phyloP scores from a whole-genome alignment of 1,140 invertebrate genomes.

The Ceratoteleas bidentatus region DNA sequence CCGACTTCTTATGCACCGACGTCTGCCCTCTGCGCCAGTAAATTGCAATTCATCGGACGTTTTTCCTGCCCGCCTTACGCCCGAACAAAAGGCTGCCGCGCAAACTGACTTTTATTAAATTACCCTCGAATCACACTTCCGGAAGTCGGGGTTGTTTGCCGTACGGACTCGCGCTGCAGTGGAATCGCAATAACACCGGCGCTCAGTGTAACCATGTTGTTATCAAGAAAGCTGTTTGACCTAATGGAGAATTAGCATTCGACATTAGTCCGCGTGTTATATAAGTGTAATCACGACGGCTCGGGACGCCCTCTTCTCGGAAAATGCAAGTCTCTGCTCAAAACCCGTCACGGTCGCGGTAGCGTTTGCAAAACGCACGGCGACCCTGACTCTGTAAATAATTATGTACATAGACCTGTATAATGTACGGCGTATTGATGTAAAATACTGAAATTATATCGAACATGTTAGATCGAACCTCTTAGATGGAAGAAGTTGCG shows the following conservation, averaged over 20 bases:
- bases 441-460: conserved; percentile 55
- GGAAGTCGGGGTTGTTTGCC: too few species aligned
- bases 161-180: too few species aligned
- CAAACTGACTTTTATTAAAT: too few species aligned
- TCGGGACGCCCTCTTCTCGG: conserved; percentile 3
- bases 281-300: conserved; percentile 21
- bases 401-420: conserved; percentile 60
- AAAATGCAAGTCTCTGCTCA: conserved; percentile 65
- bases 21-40: too few species aligned
- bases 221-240: conserved; percentile 24
- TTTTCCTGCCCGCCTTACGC: too few species aligned
- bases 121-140: too few species aligned
- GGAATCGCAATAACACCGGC: too few species aligned
- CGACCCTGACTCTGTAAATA: conserved; percentile 59
- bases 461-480: conserved; percentile 31
- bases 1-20: too few species aligned
- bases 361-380: conserved; percentile 49
- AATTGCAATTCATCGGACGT: too few species aligned
- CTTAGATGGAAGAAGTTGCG: neutral
- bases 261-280: conserved; percentile 34
- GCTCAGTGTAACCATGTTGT: conserved; percentile 6
- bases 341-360: conserved; percentile 48
- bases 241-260: conserved; percentile 38
- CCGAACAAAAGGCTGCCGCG: too few species aligned
- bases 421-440: conserved; percentile 58